Percentiles rank a stretch among this genome's conserved stretches.
Conservation (phyloP, 2,888 invertebrate genomes). For the Blastobasis adustella region DNA sequence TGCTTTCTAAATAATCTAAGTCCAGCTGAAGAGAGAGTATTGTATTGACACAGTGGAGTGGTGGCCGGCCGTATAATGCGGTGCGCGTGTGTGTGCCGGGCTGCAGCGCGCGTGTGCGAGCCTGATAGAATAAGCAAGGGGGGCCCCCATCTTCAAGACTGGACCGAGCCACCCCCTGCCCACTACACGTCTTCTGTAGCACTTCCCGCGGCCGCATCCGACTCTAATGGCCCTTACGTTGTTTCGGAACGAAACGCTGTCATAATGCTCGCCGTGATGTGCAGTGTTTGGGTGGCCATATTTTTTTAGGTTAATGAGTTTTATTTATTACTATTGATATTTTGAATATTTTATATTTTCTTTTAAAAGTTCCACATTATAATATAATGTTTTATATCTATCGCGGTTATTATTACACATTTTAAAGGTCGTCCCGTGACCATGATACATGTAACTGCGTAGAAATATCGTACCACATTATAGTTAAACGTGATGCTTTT, state of each 20-base stretch:
- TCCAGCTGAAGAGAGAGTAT: conserved; percentile 75
- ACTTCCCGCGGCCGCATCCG: conserved; percentile 65
- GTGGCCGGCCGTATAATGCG: conserved; percentile 74
- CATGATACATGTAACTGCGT: too few species aligned
- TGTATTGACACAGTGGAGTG: conserved; percentile 76
- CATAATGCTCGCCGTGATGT: conserved; percentile 17
- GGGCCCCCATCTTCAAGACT: conserved; percentile 67
- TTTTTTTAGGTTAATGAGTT: not conserved
- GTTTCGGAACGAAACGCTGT: conserved; percentile 46
- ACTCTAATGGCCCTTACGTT: conserved; percentile 63
- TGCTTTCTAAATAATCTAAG: conserved; percentile 77
- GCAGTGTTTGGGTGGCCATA: not conserved
- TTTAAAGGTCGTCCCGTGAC: too few species aligned
- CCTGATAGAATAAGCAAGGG: conserved; percentile 75
- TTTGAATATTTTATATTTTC: too few species aligned
- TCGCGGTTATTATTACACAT: too few species aligned
- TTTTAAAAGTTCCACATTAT: too few species aligned
- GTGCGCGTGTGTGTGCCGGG: conserved; percentile 45
- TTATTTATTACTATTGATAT: too few species aligned
- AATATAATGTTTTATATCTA: too few species aligned
- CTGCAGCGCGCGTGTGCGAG: conserved; percentile 49
- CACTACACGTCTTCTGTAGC: conserved; percentile 69
- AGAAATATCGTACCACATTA: too few species aligned
- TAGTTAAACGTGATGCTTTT: too few species aligned
- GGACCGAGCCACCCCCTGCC: conserved; percentile 64